Percentiles rank a stretch among this genome's conserved stretches.
These are phyloP conservation scores for Agrochola lychnidis DNA, from an alignment of 2,888 invertebrate genomes.

Conservation along the genomic window DNA sequence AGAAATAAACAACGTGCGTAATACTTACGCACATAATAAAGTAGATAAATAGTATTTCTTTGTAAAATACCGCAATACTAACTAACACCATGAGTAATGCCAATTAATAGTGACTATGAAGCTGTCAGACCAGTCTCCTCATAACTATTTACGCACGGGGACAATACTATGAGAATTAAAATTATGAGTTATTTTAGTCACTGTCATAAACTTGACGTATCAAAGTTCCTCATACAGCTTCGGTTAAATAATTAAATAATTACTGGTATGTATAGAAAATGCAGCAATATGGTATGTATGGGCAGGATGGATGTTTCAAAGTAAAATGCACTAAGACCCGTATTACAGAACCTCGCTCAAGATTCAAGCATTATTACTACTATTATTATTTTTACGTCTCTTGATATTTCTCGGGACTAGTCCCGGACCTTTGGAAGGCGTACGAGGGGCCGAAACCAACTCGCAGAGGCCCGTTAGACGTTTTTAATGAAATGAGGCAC, in stretches of 20 bases:
- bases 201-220: background rate
- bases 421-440: too few species aligned
- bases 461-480: too few species aligned
- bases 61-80: constrained; percentile 20
- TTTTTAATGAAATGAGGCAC: too few species aligned
- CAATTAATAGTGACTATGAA: constrained; percentile 21
- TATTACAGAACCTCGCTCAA: too few species aligned
- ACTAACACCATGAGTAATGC: constrained; percentile 41
- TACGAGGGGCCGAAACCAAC: too few species aligned
- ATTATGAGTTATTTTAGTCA: constrained; percentile 30
- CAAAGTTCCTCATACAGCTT: constrained; percentile 16
- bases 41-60: constrained; percentile 6
- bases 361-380: too few species aligned
- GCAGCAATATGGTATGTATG: background rate
- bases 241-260: constrained; percentile 2
- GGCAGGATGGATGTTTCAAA: background rate
- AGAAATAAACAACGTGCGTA: background rate
- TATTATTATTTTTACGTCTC: too few species aligned
- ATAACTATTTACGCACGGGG: constrained; percentile 43
- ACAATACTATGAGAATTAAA: constrained; percentile 28
- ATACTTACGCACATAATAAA: constrained; percentile 10
- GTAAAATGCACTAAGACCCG: too few species aligned
- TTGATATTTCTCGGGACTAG: too few species aligned
- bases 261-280: background rate
- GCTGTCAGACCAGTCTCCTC: constrained; percentile 36